phyloP scores from a whole-genome alignment of 1,140 invertebrate genomes.

The Mya arenaria region DNA sequence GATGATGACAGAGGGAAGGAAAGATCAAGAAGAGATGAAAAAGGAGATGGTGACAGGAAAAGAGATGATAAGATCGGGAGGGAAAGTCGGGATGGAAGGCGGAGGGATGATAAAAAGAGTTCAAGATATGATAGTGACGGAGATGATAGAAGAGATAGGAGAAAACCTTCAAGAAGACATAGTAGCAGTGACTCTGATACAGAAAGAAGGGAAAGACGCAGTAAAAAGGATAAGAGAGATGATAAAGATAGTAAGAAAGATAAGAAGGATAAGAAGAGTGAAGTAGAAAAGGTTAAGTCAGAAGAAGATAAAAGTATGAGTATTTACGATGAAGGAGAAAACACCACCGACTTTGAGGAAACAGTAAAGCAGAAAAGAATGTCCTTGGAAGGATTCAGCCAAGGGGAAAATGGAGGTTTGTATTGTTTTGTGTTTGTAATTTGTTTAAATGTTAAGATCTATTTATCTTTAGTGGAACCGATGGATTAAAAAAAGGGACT shows the following conservation, averaged over 20 bases:
- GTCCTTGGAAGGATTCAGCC: slow-evolving; percentile 50
- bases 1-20: slow-evolving; percentile 10
- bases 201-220: slow-evolving; percentile 31
- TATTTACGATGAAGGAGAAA: slow-evolving; percentile 62
- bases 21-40: slow-evolving; percentile 16
- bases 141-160: slow-evolving; percentile 25
- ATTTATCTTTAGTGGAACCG: no score
- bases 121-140: slow-evolving; percentile 30
- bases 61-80: slow-evolving; percentile 35
- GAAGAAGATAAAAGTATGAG: slow-evolving; percentile 52
- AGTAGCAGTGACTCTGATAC: slow-evolving; percentile 9
- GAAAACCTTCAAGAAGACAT: slow-evolving; percentile 28
- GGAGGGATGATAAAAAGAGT: slow-evolving; percentile 12
- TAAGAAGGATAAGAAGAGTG: slow-evolving; percentile 15
- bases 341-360: slow-evolving; percentile 76
- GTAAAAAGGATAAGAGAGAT: slow-evolving; percentile 33
- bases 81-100: neutral
- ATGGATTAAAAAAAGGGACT: no score
- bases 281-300: slow-evolving; percentile 37
- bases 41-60: neutral
- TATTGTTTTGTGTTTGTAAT: neutral
- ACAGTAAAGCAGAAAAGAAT: slow-evolving; percentile 74
- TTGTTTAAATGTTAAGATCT: no score
- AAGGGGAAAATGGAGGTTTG: slow-evolving; percentile 10
- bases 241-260: neutral